phyloP scores from a whole-genome alignment of 2,888 invertebrate species.

The Lepidochitona cinerea region DNA sequence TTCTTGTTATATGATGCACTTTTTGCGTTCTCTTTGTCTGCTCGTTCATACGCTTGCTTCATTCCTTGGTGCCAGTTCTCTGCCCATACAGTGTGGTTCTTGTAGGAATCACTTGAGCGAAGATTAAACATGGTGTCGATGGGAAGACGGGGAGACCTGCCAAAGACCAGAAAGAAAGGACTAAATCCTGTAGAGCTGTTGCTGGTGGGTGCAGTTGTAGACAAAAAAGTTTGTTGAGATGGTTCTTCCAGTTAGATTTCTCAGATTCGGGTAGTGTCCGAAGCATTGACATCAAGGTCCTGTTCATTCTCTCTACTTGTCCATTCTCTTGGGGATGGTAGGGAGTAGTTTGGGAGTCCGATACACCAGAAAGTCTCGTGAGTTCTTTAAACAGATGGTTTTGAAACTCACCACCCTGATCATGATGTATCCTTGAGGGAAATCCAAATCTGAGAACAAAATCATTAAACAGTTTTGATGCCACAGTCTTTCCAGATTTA shows the following conservation, averaged over 20 bases:
- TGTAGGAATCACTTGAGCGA: too few species aligned
- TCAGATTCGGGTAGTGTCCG: neutral
- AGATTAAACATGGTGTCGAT: neutral
- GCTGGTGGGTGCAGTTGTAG: too few species aligned
- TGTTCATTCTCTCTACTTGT: neutral
- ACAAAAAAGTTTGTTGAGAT: neutral
- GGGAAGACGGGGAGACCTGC: neutral
- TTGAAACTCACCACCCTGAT: too few species aligned
- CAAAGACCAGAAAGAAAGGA: constrained; percentile 3
- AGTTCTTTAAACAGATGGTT: too few species aligned
- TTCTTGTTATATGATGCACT: neutral
- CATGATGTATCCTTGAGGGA: too few species aligned
- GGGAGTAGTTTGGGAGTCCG: too few species aligned
- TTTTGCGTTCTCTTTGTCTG: neutral
- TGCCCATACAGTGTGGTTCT: neutral
- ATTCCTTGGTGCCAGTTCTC: neutral
- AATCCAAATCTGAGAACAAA: too few species aligned
- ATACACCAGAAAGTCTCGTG: too few species aligned
- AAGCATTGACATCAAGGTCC: neutral
- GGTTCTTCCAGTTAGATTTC: neutral
- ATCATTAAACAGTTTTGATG: too few species aligned
- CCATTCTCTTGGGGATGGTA: too few species aligned
- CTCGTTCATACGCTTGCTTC: constrained; percentile 4
- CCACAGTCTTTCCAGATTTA: too few species aligned
- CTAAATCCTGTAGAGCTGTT: neutral